Evolutionary conservation across 2,888 invertebrate genomes (phyloP).

Genomic region (Cynaeus angustus): DNA sequence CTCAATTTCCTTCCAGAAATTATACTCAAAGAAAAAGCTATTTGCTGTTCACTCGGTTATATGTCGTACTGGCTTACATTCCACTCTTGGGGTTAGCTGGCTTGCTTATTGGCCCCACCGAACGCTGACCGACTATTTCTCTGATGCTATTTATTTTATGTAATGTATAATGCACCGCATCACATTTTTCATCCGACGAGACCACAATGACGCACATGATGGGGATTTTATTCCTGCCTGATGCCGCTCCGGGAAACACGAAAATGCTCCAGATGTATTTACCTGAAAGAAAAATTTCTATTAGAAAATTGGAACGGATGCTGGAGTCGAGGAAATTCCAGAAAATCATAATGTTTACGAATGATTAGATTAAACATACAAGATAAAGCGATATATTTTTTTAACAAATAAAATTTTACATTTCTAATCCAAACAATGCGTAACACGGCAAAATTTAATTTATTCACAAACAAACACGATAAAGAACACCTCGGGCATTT

Average conservation of each 20-base stretch:
- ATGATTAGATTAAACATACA: too few relatives aligned
- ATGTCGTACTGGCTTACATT: conserved; percentile 59
- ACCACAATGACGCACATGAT: neutral
- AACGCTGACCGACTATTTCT: conserved; percentile 38
- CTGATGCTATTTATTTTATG: conserved; percentile 44
- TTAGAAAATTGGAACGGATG: neutral
- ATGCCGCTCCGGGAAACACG: neutral
- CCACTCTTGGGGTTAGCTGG: conserved; percentile 44
- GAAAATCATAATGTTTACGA: too few relatives aligned
- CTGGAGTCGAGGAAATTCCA: too few relatives aligned
- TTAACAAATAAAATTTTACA: too few relatives aligned
- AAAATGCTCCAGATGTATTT: neutral
- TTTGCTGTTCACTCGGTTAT: conserved; percentile 66
- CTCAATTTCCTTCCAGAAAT: conserved; percentile 72
- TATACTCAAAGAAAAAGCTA: conserved; percentile 70
- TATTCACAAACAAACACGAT: too few relatives aligned
- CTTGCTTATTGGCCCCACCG: conserved; percentile 41
- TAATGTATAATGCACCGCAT: conserved; percentile 34
- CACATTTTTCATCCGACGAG: conserved; percentile 26
- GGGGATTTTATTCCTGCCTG: neutral
- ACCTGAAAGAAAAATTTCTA: neutral
- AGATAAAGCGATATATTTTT: too few relatives aligned
- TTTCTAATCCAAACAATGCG: too few relatives aligned
- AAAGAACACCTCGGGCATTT: too few relatives aligned
- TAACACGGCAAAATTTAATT: too few relatives aligned